phyloP scores from a whole-genome alignment of 2,888 invertebrate species.

The Blomia tropicalis region DNA sequence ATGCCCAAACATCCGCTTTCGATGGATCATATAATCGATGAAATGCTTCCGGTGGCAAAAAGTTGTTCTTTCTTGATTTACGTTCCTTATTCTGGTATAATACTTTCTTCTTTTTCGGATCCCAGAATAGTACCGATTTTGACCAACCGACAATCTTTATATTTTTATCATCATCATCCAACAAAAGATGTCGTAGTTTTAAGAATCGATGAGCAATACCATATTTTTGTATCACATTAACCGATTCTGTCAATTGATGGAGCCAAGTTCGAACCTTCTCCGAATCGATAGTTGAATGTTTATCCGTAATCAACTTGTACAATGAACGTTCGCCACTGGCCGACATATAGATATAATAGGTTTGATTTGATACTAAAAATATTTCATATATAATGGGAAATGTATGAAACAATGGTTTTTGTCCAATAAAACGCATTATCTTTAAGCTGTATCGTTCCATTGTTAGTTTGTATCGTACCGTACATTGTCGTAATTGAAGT shows the following conservation, averaged over 20 bases:
- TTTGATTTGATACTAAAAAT: neutral
- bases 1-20: slow-evolving; percentile 9
- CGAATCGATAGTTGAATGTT: neutral
- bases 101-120: neutral
- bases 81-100: neutral
- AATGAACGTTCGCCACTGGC: neutral
- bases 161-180: neutral
- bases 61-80: slow-evolving; percentile 4
- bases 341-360: neutral
- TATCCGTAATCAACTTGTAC: neutral
- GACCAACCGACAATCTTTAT: slow-evolving; percentile 9
- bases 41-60: slow-evolving; percentile 8
- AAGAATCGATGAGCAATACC: slow-evolving; percentile 14
- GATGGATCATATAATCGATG: slow-evolving; percentile 4
- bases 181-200: neutral
- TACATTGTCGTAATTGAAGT: neutral
- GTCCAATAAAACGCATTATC: neutral
- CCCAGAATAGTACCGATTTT: slow-evolving; percentile 7
- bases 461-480: neutral
- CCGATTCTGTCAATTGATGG: neutral
- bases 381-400: neutral
- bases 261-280: neutral
- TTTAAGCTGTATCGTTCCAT: neutral
- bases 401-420: neutral
- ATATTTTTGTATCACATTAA: neutral